Evolutionary conservation across 1,140 invertebrate species (phyloP).

Genomic region (Polyergus mexicanus): DNA sequence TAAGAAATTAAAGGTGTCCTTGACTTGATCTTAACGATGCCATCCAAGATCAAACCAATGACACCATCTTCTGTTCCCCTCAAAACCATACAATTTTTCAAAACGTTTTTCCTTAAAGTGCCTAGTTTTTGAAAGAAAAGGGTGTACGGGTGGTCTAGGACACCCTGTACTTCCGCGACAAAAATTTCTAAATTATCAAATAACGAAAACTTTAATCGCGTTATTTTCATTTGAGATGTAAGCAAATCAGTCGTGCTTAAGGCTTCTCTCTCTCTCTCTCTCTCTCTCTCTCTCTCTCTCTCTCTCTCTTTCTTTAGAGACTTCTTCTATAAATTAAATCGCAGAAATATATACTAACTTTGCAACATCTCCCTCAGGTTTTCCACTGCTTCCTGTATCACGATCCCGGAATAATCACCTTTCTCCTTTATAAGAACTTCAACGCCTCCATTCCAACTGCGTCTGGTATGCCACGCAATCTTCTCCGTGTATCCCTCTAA

Average conservation of each 20-base stretch:
- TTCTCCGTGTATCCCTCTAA: conserved; percentile 66
- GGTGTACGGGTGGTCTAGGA: no score
- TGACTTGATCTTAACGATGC: no score
- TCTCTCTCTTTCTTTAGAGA: neutral
- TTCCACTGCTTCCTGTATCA: conserved; percentile 71
- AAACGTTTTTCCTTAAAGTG: no score
- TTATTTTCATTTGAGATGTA: neutral
- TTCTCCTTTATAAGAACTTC: conserved; percentile 82
- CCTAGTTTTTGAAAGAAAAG: no score
- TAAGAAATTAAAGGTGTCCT: no score
- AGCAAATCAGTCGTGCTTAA: neutral
- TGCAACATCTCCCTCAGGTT: conserved; percentile 61
- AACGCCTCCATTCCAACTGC: conserved; percentile 66
- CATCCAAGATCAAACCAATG: no score
- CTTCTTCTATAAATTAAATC: no score
- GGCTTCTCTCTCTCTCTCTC: neutral
- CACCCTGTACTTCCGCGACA: neutral
- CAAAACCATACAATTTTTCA: no score
- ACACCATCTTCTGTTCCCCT: no score
- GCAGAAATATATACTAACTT: conserved; percentile 54
- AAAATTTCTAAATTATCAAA: conserved; percentile 14
- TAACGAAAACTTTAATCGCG: neutral
- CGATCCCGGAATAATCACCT: conserved; percentile 74
- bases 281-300: neutral
- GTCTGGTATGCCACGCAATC: conserved; percentile 80